These are phyloP conservation scores for Lamellibrachia columna DNA, from an alignment of 2,888 invertebrate species.

Conservation along the genomic window DNA sequence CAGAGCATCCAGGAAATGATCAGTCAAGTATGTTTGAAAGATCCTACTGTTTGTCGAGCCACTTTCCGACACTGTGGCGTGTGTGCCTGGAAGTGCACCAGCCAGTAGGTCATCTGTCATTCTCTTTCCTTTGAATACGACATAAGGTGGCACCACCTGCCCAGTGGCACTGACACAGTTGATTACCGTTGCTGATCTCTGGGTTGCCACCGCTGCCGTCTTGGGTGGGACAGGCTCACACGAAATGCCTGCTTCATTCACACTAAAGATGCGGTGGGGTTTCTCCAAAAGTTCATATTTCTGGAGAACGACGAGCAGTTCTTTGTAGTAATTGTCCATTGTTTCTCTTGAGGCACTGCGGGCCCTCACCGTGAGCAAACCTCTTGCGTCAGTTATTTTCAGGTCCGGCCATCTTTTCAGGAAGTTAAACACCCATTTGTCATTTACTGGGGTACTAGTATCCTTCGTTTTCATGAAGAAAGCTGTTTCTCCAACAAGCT, in stretches of 20 bases:
- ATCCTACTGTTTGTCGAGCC: neutral
- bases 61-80: neutral
- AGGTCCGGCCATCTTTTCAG: conserved; percentile 40
- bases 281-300: conserved; percentile 36
- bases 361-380: conserved; percentile 26
- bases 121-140: neutral
- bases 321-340: conserved; percentile 35
- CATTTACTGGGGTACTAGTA: conserved; percentile 26
- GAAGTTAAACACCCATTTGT: conserved; percentile 38
- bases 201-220: neutral
- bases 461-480: conserved; percentile 25
- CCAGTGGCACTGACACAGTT: neutral
- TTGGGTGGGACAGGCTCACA: neutral
- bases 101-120: neutral
- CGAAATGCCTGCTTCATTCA: neutral
- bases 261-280: conserved; percentile 25
- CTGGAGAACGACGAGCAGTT: conserved; percentile 34
- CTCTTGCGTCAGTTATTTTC: conserved; percentile 31
- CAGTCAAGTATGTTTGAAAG: neutral
- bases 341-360: conserved; percentile 26
- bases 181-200: neutral
- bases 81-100: neutral
- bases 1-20: neutral
- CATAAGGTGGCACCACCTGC: neutral
- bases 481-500: neutral